Evolutionary conservation across 2,797 vertebrate species (phyloP).

Genomic region (Rallus crepitans): DNA sequence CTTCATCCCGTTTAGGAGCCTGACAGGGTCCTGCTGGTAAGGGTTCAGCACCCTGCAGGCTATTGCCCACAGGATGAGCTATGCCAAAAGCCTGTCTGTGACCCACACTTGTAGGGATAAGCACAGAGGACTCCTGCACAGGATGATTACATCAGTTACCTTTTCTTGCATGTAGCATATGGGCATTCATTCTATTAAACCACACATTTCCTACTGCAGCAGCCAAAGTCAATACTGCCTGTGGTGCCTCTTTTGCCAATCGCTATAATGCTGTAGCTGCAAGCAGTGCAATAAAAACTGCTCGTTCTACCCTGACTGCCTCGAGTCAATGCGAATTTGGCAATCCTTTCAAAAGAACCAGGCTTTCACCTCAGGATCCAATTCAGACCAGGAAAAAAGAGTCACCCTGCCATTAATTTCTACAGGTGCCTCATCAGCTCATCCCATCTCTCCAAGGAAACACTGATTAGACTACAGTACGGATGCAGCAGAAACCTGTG

Average conservation of each 20-base stretch:
- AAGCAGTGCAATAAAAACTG: constrained; percentile 28
- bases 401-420: neutral
- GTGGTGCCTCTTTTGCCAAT: neutral
- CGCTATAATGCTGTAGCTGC: neutral
- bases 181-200: neutral
- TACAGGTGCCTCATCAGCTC: neutral
- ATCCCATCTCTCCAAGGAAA: neutral
- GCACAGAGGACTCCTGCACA: neutral
- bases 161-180: neutral
- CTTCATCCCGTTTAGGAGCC: neutral
- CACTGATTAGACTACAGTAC: neutral
- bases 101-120: neutral
- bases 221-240: neutral
- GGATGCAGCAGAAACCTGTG: neutral
- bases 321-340: neutral
- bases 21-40: neutral
- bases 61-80: fast-evolving
- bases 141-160: neutral
- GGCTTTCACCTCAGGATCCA: neutral
- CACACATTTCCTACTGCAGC: neutral
- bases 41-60: neutral
- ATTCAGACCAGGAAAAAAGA: neutral
- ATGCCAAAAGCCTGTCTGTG: neutral
- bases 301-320: neutral
- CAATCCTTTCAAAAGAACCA: neutral